A percentile compares a stretch with the other conserved stretches of the same genome.
Evolutionary conservation across 1,140 invertebrate species (phyloP).

Genomic region (Drosophila bocqueti): DNA sequence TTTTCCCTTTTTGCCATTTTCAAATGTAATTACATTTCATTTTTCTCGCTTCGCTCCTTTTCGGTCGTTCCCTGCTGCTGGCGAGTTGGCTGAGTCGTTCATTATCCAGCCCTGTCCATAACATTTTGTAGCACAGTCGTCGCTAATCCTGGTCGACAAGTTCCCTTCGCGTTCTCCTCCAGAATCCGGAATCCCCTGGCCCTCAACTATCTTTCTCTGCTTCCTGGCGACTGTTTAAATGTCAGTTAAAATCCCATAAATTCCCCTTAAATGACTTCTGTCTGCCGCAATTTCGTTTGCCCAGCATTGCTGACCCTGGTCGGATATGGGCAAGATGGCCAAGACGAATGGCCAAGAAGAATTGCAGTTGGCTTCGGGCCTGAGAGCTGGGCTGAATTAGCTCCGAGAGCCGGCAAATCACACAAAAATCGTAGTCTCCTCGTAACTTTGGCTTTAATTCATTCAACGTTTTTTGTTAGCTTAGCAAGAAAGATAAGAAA

Average conservation of each 20-base stretch:
- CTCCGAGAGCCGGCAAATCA: slow-evolving; percentile 30
- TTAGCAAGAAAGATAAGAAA: slow-evolving; percentile 14
- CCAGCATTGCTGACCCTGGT: slow-evolving; percentile 48
- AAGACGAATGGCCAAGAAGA: slow-evolving; percentile 54
- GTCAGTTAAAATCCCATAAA: slow-evolving; percentile 84
- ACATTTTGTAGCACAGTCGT: slow-evolving; percentile 80
- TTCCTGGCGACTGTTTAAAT: slow-evolving; percentile 75
- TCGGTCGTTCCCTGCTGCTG: slow-evolving; percentile 1
- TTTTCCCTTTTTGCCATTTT: slow-evolving; percentile 51
- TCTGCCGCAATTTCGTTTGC: slow-evolving; percentile 77
- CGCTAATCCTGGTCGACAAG: slow-evolving; percentile 80
- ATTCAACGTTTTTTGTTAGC: slow-evolving; percentile 26
- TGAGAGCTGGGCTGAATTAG: slow-evolving; percentile 46
- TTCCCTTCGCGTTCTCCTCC: slow-evolving; percentile 19
- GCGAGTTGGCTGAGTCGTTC: slow-evolving; percentile 44
- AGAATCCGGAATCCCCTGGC: neutral
- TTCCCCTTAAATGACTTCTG: slow-evolving; percentile 83
- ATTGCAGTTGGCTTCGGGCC: slow-evolving; percentile 45
- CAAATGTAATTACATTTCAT: slow-evolving; percentile 81
- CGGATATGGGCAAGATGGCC: slow-evolving; percentile 54
- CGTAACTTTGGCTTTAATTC: slow-evolving; percentile 34
- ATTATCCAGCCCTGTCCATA: slow-evolving; percentile 78
- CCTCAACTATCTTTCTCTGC: slow-evolving; percentile 16
- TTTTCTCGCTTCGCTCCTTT: slow-evolving; percentile 63
- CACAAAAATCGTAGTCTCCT: slow-evolving; percentile 19